These are phyloP conservation scores for Nycticorax nycticorax DNA, from an alignment of 2,113 vertebrate species.

Conservation along the genomic window DNA sequence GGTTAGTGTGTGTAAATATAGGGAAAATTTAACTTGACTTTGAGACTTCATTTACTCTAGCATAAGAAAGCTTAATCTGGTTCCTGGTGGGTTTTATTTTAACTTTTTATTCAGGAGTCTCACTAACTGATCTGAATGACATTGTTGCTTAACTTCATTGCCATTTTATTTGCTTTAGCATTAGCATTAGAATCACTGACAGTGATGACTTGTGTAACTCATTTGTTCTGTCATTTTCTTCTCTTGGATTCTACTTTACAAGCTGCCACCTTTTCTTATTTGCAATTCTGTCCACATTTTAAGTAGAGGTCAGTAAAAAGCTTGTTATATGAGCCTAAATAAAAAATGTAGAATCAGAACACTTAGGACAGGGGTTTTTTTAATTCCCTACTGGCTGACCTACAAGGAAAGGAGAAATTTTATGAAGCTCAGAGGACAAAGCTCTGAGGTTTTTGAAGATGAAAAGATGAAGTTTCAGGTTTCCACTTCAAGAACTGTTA, in stretches of 20 bases:
- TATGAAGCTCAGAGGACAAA: not conserved
- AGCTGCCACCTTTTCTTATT: not conserved
- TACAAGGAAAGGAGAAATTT: not conserved
- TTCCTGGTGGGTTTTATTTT: not conserved
- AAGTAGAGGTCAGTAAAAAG: not conserved
- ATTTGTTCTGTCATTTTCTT: not conserved
- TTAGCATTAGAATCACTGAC: not conserved
- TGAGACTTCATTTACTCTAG: not conserved
- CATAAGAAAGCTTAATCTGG: not conserved
- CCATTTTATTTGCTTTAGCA: not conserved
- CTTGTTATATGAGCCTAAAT: not conserved
- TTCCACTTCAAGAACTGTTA: not conserved
- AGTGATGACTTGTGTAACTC: not conserved
- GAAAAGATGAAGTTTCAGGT: not conserved
- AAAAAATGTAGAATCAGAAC: fast-evolving
- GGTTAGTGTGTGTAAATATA: not conserved
- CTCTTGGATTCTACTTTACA: not conserved
- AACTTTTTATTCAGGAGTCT: not conserved
- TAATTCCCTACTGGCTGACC: not conserved
- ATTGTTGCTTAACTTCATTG: not conserved
- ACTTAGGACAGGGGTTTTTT: not conserved
- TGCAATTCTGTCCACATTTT: not conserved
- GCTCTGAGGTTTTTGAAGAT: not conserved
- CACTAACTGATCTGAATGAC: not conserved
- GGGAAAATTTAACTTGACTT: not conserved